These are phyloP conservation scores for Scophthalmus maximus DNA, from an alignment of 2,113 vertebrate genomes.

Conservation along the genomic window DNA sequence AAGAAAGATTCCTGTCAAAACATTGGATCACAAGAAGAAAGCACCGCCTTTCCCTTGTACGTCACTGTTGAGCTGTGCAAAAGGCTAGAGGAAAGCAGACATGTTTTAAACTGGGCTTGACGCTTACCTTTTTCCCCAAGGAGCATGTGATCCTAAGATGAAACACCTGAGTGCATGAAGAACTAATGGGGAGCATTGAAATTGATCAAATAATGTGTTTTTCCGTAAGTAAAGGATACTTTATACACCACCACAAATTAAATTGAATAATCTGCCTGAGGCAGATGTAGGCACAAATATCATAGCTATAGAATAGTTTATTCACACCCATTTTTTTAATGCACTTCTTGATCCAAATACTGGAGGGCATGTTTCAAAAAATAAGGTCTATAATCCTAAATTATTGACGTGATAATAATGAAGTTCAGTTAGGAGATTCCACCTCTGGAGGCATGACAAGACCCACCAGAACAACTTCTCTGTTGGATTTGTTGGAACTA, in stretches of 20 bases:
- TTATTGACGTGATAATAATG: not conserved
- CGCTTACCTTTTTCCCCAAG: not conserved
- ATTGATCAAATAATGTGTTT: too few relatives aligned
- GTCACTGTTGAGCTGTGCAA: conserved; percentile 11
- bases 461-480: too few relatives aligned
- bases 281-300: too few relatives aligned
- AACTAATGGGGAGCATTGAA: too few relatives aligned
- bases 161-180: not conserved
- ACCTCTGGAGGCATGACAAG: not conserved
- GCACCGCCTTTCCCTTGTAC: conserved; percentile 26
- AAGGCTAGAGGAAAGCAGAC: not conserved
- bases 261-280: too few relatives aligned
- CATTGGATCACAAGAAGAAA: conserved; percentile 46
- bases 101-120: not conserved
- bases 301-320: too few relatives aligned
- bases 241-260: too few relatives aligned
- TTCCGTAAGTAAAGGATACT: too few relatives aligned
- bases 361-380: not conserved
- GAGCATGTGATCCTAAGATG: not conserved
- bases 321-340: too few relatives aligned
- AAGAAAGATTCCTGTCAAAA: conserved; percentile 71
- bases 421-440: not conserved
- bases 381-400: not conserved
- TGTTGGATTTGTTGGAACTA: not conserved
- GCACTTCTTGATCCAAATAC: too few relatives aligned